phyloP scores from a whole-genome alignment of 2,797 vertebrate genomes.

The Ptychadena robeensis region DNA sequence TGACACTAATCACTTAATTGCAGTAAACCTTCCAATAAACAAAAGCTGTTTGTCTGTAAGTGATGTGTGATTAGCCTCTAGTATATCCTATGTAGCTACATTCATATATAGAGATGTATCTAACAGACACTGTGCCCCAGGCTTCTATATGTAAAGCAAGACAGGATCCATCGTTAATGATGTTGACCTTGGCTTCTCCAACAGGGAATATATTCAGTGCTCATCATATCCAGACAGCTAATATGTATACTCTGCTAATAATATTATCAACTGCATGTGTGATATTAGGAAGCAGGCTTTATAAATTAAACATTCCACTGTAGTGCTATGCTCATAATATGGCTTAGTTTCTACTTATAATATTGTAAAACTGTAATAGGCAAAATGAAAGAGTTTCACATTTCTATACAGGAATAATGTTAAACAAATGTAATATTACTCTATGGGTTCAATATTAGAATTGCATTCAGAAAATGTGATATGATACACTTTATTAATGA shows the following conservation, averaged over 20 bases:
- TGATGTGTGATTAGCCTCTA: slow-evolving; percentile 91
- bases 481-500: neutral
- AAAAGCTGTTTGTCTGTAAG: slow-evolving; percentile 92
- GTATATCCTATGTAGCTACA: slow-evolving; percentile 79
- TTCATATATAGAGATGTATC: slow-evolving; percentile 85
- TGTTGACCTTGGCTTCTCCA: slow-evolving; percentile 97
- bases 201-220: slow-evolving; percentile 94
- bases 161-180: slow-evolving; percentile 94
- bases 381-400: slow-evolving; percentile 62
- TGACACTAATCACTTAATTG: slow-evolving; percentile 98
- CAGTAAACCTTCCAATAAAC: slow-evolving; percentile 92
- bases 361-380: slow-evolving; percentile 61
- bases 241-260: slow-evolving; percentile 96
- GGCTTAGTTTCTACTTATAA: neutral
- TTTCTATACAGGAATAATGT: slow-evolving; percentile 25
- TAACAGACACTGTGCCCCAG: slow-evolving; percentile 92
- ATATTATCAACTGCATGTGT: slow-evolving; percentile 91
- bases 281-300: slow-evolving; percentile 67
- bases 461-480: slow-evolving; percentile 9
- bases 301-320: slow-evolving; percentile 10
- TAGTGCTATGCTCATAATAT: neutral
- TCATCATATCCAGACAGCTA: slow-evolving; percentile 95
- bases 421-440: slow-evolving; percentile 15
- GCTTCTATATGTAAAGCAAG: slow-evolving; percentile 81
- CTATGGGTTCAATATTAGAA: neutral